Evolutionary conservation across 2,888 invertebrate genomes (phyloP).

Genomic region (Agrotis puta): DNA sequence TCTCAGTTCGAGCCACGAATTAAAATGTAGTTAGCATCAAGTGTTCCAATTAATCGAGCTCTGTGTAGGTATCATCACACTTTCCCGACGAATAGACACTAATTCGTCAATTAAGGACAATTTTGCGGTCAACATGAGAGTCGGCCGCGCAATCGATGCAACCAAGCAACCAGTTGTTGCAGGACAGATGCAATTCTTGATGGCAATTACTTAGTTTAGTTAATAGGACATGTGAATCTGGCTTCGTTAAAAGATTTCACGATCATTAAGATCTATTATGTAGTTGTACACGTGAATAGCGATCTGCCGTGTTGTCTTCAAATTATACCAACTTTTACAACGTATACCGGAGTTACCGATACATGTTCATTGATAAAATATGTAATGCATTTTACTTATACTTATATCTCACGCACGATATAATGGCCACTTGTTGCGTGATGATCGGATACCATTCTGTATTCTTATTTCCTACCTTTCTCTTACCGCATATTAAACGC

Average conservation of each 20-base stretch:
- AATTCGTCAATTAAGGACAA: slow-evolving; percentile 88
- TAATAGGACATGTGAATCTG: slow-evolving; percentile 74
- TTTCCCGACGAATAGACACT: slow-evolving; percentile 75
- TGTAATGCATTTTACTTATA: slow-evolving; percentile 45
- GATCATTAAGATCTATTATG: slow-evolving; percentile 67
- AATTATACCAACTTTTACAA: slow-evolving; percentile 47
- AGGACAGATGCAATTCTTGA: slow-evolving; percentile 85
- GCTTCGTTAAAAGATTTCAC: slow-evolving; percentile 75
- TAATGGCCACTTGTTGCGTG: slow-evolving; percentile 55
- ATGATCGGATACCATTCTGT: slow-evolving; percentile 51
- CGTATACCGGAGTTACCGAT: slow-evolving; percentile 1
- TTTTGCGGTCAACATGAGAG: slow-evolving; percentile 81
- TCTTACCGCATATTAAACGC: slow-evolving; percentile 34
- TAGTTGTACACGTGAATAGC: slow-evolving; percentile 38
- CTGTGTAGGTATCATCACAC: slow-evolving; percentile 68
- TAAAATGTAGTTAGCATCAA: slow-evolving; percentile 61
- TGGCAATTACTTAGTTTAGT: slow-evolving; percentile 82
- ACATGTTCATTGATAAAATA: slow-evolving; percentile 41
- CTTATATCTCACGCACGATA: slow-evolving; percentile 55
- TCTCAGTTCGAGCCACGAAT: slow-evolving; percentile 53
- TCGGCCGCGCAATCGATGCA: slow-evolving; percentile 80
- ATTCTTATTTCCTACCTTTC: slow-evolving; percentile 46
- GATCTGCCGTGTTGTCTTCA: slow-evolving; percentile 59
- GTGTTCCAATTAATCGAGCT: slow-evolving; percentile 60
- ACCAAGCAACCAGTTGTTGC: slow-evolving; percentile 77